A percentile compares a stretch with the other conserved stretches of the same genome.
Conservation (phyloP, 2,888 invertebrate species). For the Stenodema calcarata region DNA sequence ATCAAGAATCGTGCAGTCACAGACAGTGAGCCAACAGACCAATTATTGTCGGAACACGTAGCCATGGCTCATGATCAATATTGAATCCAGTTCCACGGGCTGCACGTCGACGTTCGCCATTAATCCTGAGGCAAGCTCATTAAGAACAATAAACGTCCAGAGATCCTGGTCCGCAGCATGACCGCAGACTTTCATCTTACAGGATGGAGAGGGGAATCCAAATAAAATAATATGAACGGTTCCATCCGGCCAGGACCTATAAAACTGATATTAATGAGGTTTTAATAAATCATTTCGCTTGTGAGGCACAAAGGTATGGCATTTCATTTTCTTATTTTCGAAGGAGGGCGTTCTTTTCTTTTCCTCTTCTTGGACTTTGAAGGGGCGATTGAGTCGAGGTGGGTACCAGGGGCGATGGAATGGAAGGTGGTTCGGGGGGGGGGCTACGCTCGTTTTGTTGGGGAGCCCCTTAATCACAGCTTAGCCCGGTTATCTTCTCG, state of each 20-base stretch:
- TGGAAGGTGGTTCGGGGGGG: background rate
- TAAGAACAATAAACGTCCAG: conserved; percentile 49
- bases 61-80: background rate
- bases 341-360: background rate
- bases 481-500: conserved; percentile 46
- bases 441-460: conserved; percentile 34
- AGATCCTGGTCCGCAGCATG: background rate
- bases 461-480: conserved; percentile 46
- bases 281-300: conserved; percentile 47
- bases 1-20: background rate
- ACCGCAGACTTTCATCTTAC: background rate
- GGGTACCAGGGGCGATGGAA: background rate
- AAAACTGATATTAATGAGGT: conserved; percentile 48
- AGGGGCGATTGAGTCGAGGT: conserved; percentile 6
- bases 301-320: background rate
- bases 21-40: background rate
- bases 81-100: background rate
- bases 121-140: conserved; percentile 45
- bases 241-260: conserved; percentile 23
- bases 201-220: background rate
- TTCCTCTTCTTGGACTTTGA: conserved; percentile 1
- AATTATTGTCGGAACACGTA: background rate
- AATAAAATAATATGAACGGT: conserved; percentile 28
- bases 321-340: background rate
- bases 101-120: background rate